These are phyloP conservation scores for Pollachius pollachius DNA, from an alignment of 2,113 vertebrate species.

Conservation along the genomic window DNA sequence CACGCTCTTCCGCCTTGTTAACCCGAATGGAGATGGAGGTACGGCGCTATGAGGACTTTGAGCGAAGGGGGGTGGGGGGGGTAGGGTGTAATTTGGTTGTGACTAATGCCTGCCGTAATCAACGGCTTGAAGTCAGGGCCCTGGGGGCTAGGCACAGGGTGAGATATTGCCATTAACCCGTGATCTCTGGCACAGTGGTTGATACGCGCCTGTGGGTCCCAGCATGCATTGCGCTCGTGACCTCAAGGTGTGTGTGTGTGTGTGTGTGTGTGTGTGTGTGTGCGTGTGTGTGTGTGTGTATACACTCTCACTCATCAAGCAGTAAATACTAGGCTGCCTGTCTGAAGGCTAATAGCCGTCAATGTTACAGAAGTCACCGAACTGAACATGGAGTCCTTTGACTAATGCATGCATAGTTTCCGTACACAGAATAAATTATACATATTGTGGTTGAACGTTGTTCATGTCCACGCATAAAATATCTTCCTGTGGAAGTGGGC, in stretches of 20 bases:
- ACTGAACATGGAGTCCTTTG: neutral
- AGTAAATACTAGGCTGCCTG: slow-evolving; percentile 15
- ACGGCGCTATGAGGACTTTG: neutral
- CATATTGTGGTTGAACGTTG: slow-evolving; percentile 2
- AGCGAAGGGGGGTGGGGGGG: slow-evolving; percentile 9
- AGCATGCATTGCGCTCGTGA: slow-evolving; percentile 46
- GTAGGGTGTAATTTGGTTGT: slow-evolving; percentile 68
- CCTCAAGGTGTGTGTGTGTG: slow-evolving; percentile 23
- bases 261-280: neutral
- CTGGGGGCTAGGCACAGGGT: slow-evolving; percentile 49
- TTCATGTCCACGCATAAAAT: neutral
- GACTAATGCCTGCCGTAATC: slow-evolving; percentile 69
- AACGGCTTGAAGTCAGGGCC: slow-evolving; percentile 65
- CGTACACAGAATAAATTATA: slow-evolving; percentile 3
- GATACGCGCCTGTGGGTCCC: slow-evolving; percentile 49
- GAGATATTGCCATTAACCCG: slow-evolving; percentile 67
- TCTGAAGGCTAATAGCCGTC: slow-evolving; percentile 5
- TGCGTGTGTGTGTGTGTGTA: slow-evolving; percentile 10
- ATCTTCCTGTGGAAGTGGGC: slow-evolving; percentile 6
- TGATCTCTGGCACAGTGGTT: slow-evolving; percentile 58
- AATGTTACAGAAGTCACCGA: neutral
- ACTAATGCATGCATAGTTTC: neutral
- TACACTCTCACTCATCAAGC: slow-evolving; percentile 6
- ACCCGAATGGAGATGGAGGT: slow-evolving; percentile 2
- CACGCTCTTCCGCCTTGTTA: slow-evolving; percentile 2